Percentiles rank a stretch among this genome's conserved stretches.
These are phyloP conservation scores for Eulemur macaco DNA, from an alignment of 2,113 vertebrate species.

Conservation along the genomic window DNA sequence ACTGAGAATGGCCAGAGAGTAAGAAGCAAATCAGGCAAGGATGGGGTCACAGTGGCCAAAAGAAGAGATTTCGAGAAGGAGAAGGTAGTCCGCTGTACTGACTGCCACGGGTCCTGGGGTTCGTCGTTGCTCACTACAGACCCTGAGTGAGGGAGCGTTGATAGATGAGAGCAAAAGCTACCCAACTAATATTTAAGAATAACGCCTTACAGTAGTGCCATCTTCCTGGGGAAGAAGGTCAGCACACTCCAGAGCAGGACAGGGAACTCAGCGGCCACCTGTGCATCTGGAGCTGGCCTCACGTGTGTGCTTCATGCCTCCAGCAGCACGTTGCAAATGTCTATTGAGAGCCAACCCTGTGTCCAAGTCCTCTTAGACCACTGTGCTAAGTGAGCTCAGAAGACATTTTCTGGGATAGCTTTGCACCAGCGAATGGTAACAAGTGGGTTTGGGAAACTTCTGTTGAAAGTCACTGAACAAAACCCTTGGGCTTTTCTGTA, in stretches of 20 bases:
- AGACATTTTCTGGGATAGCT: background rate
- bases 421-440: background rate
- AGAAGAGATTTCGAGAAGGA: background rate
- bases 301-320: background rate
- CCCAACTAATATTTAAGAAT: background rate
- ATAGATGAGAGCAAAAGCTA: background rate
- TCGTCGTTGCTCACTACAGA: background rate
- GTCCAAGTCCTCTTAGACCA: background rate
- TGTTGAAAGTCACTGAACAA: background rate
- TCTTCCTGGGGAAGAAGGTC: conserved; percentile 9
- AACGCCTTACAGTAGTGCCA: background rate
- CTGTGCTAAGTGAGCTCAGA: background rate
- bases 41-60: background rate
- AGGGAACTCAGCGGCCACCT: background rate
- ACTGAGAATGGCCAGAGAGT: background rate
- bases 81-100: too few species aligned
- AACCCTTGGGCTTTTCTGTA: background rate
- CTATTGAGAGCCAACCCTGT: background rate
- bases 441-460: background rate
- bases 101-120: background rate
- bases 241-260: background rate
- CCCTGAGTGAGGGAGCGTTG: background rate
- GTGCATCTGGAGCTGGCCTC: background rate
- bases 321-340: background rate
- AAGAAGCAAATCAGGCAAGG: background rate